Percentiles rank a stretch among this genome's conserved stretches.
phyloP scores from a whole-genome alignment of 2,888 invertebrate genomes.

The Sylvicola fuscatus region DNA sequence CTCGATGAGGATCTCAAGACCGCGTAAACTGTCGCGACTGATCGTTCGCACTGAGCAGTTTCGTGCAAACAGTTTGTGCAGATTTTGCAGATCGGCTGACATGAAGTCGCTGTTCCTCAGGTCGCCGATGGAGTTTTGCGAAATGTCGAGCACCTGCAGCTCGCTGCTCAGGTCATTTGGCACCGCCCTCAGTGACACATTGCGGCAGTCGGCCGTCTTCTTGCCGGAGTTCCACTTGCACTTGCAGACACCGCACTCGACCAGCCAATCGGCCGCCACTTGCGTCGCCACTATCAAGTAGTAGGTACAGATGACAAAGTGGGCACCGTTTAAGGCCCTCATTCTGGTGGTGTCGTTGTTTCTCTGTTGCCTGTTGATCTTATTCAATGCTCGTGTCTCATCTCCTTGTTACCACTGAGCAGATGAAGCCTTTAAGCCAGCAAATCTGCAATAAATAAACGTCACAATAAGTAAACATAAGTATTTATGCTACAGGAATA shows the following conservation, averaged over 20 bases:
- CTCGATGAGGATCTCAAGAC: conserved; percentile 59
- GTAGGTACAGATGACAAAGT: no score
- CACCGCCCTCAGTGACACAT: conserved; percentile 39
- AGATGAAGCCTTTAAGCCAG: no score
- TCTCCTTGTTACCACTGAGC: no score
- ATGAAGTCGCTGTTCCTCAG: conserved; percentile 46
- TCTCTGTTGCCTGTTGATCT: no score
- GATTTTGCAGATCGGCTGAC: conserved; percentile 46
- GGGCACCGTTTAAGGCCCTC: no score
- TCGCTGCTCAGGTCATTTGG: conserved; percentile 53
- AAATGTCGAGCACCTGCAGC: conserved; percentile 49
- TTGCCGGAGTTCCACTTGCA: conserved; percentile 75
- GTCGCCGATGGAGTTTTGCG: conserved; percentile 44
- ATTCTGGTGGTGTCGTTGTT: no score
- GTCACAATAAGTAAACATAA: no score
- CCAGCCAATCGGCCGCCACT: conserved; percentile 16
- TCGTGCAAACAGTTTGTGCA: conserved; percentile 58
- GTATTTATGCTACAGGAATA: no score
- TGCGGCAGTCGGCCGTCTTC: conserved; percentile 62
- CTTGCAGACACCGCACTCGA: conserved; percentile 34
- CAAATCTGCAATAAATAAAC: no score
- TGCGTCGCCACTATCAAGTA: no score
- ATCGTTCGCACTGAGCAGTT: conserved; percentile 53
- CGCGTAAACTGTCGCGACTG: conserved; percentile 54
- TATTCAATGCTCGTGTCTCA: no score